These are phyloP conservation scores for Bradysia coprophila DNA, from an alignment of 1,140 invertebrate genomes.

Conservation along the genomic window DNA sequence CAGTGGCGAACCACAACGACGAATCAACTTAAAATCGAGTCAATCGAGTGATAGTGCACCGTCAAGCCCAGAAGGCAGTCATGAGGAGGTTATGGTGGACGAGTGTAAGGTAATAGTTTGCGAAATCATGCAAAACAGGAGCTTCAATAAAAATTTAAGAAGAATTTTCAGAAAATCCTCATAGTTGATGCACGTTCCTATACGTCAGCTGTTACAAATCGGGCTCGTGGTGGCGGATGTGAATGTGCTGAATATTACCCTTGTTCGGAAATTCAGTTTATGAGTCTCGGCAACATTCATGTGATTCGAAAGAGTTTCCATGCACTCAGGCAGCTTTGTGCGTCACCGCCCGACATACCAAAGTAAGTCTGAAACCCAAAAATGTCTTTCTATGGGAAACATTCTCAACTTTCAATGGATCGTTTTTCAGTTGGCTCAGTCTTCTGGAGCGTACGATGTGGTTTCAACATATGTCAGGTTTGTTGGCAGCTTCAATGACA, in stretches of 20 bases:
- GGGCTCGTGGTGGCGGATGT: conserved; percentile 87
- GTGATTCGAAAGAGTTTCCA: conserved; percentile 77
- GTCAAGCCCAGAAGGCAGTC: conserved; percentile 15
- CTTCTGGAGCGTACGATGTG: conserved; percentile 74
- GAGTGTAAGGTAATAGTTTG: conserved; percentile 13
- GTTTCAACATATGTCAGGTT: conserved; percentile 72
- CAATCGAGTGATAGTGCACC: conserved; percentile 16
- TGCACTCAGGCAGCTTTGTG: conserved; percentile 52
- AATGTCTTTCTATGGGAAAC: no score
- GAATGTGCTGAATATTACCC: conserved; percentile 93
- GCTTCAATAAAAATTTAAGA: no score
- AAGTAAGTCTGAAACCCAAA: conserved; percentile 56
- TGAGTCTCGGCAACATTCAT: conserved; percentile 95
- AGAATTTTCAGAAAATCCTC: conserved; percentile 68
- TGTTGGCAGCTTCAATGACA: conserved; percentile 59
- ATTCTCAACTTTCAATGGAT: no score
- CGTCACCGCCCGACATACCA: conserved; percentile 50
- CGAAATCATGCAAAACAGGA: conserved; percentile 1
- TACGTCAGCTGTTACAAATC: conserved; percentile 84
- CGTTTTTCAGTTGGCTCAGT: conserved; percentile 60
- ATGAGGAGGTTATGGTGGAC: conserved; percentile 18
- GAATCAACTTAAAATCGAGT: conserved; percentile 7
- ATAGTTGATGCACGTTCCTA: conserved; percentile 93
- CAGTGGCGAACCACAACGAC: conserved; percentile 24
- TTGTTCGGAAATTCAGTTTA: conserved; percentile 86